phyloP scores from a whole-genome alignment of 2,888 invertebrate genomes.

The Leucophora obtusa region DNA sequence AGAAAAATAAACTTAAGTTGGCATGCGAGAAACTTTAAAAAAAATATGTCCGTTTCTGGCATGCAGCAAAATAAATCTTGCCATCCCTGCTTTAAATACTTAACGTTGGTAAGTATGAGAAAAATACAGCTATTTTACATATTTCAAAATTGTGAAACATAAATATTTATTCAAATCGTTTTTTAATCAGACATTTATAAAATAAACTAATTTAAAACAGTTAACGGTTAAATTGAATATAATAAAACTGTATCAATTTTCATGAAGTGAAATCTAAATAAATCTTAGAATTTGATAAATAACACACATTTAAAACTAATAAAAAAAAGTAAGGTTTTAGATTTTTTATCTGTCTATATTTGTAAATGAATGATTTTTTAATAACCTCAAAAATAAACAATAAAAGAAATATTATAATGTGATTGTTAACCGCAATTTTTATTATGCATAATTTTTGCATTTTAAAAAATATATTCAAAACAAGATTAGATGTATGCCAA shows the following conservation, averaged over 20 bases:
- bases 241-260: constrained; percentile 13
- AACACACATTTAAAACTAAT: neutral
- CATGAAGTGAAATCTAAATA: neutral
- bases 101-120: no score
- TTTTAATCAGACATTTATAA: neutral
- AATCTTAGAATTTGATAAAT: neutral
- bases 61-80: no score
- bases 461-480: neutral
- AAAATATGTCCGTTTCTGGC: no score
- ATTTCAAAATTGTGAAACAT: no score
- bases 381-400: constrained; percentile 4
- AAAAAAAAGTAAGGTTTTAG: neutral
- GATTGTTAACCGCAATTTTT: constrained; percentile 50
- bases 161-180: no score
- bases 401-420: constrained; percentile 10
- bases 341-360: neutral
- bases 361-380: constrained; percentile 14
- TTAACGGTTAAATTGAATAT: constrained; percentile 33
- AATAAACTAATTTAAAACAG: neutral
- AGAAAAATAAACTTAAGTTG: no score
- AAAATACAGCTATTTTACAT: no score
- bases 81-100: no score
- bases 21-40: no score
- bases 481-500: neutral
- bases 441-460: constrained; percentile 56